phyloP scores from a whole-genome alignment of 2,113 vertebrate genomes.

The Dendrocopos noguchii region DNA sequence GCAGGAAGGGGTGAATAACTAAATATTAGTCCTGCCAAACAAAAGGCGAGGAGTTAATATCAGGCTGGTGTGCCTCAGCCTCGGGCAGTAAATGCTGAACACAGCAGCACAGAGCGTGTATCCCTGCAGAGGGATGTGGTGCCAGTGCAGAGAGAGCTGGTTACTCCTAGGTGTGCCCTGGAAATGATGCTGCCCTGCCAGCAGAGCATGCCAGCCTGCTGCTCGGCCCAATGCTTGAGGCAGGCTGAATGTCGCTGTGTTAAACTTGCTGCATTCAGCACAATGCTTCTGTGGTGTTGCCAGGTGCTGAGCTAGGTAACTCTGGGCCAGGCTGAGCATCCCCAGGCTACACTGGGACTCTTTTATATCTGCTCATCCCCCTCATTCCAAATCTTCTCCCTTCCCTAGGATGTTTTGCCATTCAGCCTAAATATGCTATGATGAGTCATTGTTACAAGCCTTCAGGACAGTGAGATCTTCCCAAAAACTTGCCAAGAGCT shows the following conservation, averaged over 20 bases:
- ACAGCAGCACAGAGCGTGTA: not conserved
- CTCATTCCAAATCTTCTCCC: not conserved
- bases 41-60: not conserved
- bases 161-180: not conserved
- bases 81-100: not conserved
- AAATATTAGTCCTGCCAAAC: not conserved
- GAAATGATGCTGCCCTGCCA: accelerated
- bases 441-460: not conserved
- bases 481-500: not conserved
- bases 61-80: not conserved
- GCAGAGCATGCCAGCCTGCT: not conserved
- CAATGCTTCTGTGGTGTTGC: not conserved
- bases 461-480: not conserved
- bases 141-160: not conserved
- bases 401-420: not conserved
- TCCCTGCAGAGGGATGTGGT: not conserved
- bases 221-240: not conserved
- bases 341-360: not conserved
- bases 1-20: not conserved
- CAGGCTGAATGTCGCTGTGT: not conserved
- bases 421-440: not conserved
- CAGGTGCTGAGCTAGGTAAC: constrained; percentile 32
- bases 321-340: not conserved
- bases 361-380: not conserved
- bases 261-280: not conserved